A percentile compares a stretch with the other conserved stretches of the same genome.
Evolutionary conservation across 2,888 invertebrate species (phyloP).

Genomic region (Apotomis betuletana): DNA sequence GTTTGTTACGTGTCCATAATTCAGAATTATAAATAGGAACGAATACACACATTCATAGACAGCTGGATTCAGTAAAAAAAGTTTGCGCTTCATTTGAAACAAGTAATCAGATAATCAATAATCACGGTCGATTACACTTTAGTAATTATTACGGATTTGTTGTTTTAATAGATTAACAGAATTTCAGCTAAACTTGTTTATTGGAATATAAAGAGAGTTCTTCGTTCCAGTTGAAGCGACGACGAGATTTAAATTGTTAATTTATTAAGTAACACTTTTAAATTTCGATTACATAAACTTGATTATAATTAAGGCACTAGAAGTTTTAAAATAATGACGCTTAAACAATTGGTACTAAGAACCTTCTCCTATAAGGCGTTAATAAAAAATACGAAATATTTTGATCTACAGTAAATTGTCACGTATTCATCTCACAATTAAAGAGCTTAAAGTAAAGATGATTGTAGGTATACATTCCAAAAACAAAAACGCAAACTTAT

Average conservation of each 20-base stretch:
- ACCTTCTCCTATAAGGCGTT: too few relatives aligned
- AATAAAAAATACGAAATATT: too few relatives aligned
- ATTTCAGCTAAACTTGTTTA: background rate
- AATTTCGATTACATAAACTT: background rate
- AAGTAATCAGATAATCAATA: background rate
- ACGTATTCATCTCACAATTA: too few relatives aligned
- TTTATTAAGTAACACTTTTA: background rate
- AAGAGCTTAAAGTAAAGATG: too few relatives aligned
- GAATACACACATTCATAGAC: background rate
- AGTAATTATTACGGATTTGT: constrained; percentile 1
- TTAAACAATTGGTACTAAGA: too few relatives aligned
- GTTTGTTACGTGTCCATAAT: constrained; percentile 17
- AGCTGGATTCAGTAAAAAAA: too few relatives aligned
- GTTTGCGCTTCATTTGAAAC: too few relatives aligned
- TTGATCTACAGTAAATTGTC: too few relatives aligned
- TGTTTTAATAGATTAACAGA: background rate
- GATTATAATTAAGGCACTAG: background rate
- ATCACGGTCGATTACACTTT: too few relatives aligned
- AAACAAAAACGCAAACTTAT: too few relatives aligned
- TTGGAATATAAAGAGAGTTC: constrained; percentile 3
- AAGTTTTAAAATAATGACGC: too few relatives aligned
- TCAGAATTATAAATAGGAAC: constrained; percentile 14
- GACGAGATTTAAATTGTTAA: background rate
- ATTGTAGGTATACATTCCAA: too few relatives aligned
- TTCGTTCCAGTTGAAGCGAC: constrained; percentile 1